phyloP scores from a whole-genome alignment of 1,140 invertebrate species.

The Cyphomyrmex costatus region DNA sequence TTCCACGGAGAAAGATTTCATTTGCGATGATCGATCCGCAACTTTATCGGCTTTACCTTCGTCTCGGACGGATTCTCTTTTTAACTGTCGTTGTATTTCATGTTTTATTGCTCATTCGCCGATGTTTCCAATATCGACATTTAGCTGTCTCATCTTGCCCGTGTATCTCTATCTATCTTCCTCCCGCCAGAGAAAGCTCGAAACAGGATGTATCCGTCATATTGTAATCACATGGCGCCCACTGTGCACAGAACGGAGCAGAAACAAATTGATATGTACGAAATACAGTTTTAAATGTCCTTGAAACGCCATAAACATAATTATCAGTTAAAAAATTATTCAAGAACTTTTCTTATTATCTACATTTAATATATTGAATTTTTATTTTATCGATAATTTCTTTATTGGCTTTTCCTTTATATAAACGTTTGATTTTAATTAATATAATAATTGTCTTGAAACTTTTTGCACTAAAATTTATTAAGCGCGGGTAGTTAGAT shows the following conservation, averaged over 20 bases:
- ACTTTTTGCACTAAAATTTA: neutral
- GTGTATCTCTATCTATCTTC: slow-evolving; percentile 19
- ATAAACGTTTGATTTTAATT: neutral
- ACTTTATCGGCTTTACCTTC: slow-evolving; percentile 13
- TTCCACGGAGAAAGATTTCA: slow-evolving; percentile 35
- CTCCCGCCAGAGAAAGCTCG: slow-evolving; percentile 15
- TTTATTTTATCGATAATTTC: neutral
- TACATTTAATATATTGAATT: neutral
- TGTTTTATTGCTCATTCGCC: slow-evolving; percentile 48
- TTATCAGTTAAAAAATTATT: neutral
- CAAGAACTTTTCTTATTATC: neutral
- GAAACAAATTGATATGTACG: slow-evolving; percentile 13
- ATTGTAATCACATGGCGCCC: slow-evolving; percentile 29
- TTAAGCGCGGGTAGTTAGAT: neutral
- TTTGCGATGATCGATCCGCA: slow-evolving; percentile 15
- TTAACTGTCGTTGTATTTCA: slow-evolving; percentile 26
- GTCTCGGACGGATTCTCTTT: neutral
- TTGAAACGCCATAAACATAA: neutral
- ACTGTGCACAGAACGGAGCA: neutral
- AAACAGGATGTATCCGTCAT: slow-evolving; percentile 30
- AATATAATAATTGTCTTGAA: slow-evolving; percentile 20
- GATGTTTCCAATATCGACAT: slow-evolving; percentile 52
- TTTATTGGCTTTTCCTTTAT: neutral
- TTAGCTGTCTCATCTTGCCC: slow-evolving; percentile 22
- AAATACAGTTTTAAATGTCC: neutral